Percentiles rank a stretch among this genome's conserved stretches.
These are phyloP conservation scores for Meles meles DNA, from an alignment of 2,113 vertebrate species.

Conservation along the genomic window DNA sequence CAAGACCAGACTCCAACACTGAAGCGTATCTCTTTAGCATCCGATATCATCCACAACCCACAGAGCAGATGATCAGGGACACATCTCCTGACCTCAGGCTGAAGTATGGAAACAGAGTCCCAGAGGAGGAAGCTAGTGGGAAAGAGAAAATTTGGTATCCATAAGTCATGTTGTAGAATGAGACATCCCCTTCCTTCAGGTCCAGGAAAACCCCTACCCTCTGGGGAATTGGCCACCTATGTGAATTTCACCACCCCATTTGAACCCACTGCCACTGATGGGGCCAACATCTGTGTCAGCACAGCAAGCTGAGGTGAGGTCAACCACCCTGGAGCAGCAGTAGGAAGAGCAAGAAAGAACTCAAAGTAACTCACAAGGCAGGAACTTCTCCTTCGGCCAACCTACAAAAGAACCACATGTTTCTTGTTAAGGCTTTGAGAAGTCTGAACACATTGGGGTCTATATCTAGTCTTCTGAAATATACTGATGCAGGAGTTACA, in stretches of 20 bases:
- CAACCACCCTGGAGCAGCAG: background rate
- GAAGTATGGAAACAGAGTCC: no score
- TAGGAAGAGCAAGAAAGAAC: background rate
- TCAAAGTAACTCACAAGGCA: slow-evolving; percentile 3
- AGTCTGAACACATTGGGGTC: rapidly evolving
- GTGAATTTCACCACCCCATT: background rate
- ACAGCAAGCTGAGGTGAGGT: background rate
- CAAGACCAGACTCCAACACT: background rate
- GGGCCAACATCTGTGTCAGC: background rate
- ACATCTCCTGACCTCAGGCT: no score
- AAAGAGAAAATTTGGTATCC: no score
- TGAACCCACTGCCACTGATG: background rate
- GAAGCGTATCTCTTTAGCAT: background rate
- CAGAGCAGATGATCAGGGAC: no score
- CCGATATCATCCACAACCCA: background rate
- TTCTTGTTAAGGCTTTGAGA: background rate
- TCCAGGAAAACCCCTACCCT: no score
- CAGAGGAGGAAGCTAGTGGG: no score
- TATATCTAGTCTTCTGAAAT: background rate
- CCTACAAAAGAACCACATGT: background rate
- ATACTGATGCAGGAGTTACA: background rate
- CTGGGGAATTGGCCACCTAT: no score
- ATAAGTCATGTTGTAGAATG: no score
- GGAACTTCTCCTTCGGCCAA: slow-evolving; percentile 30
- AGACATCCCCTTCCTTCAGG: no score